Conservation (phyloP, 53 echinoderm and acorn worm genomes). For the Apostichopus leukothele region DNA sequence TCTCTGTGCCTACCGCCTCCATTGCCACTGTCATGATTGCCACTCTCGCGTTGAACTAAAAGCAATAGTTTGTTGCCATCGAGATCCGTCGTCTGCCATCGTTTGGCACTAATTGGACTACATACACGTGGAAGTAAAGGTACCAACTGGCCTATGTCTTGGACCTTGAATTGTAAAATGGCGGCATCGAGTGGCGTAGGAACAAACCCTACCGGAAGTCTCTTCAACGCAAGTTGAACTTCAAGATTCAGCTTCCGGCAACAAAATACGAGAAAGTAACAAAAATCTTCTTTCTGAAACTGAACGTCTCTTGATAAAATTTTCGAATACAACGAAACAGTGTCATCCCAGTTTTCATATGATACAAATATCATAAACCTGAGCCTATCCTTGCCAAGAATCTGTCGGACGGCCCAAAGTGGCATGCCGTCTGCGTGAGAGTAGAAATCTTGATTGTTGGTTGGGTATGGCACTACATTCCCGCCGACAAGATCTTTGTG, state of each 20-base stretch:
- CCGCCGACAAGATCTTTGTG: conserved; percentile 62
- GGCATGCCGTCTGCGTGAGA: conserved; percentile 62
- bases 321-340: conserved; percentile 57
- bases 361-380: conserved; percentile 66
- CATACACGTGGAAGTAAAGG: conserved; percentile 62
- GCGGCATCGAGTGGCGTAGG: conserved; percentile 55
- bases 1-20: neutral
- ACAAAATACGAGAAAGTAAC: conserved; percentile 58
- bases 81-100: conserved; percentile 68
- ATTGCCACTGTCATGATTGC: neutral
- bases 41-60: neutral
- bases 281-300: conserved; percentile 61
- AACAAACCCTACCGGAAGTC: conserved; percentile 46
- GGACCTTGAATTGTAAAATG: conserved; percentile 64
- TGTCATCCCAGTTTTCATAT: conserved; percentile 56
- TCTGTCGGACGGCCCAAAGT: conserved; percentile 68
- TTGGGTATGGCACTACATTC: conserved; percentile 55
- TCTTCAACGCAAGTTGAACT: conserved; percentile 61
- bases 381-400: conserved; percentile 56
- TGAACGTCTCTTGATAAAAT: conserved; percentile 56
- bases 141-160: conserved; percentile 56
- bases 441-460: conserved; percentile 69
- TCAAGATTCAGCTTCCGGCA: conserved; percentile 55
- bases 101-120: conserved; percentile 62
- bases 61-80: conserved; percentile 65